Percentiles rank a stretch among this genome's conserved stretches.
Evolutionary conservation across 2,888 invertebrate species (phyloP).

Genomic region (Drosophila macrospina): DNA sequence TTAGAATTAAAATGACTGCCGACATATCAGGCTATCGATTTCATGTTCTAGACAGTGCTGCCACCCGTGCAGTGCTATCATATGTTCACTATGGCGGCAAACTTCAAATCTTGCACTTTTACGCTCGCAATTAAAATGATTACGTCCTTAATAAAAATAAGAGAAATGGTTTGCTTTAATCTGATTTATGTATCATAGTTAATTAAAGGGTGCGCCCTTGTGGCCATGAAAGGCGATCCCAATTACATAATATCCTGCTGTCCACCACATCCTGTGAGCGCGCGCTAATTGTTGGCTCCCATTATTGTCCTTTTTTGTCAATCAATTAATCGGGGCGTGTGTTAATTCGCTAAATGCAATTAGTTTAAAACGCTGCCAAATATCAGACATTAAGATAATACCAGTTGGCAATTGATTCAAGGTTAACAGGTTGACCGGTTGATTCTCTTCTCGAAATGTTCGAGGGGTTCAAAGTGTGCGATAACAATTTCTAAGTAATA

Average conservation of each 20-base stretch:
- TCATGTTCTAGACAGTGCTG: neutral
- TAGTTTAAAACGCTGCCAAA: constrained; percentile 42
- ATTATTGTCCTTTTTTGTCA: constrained; percentile 37
- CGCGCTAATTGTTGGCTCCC: constrained; percentile 32
- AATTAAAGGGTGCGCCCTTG: constrained; percentile 40
- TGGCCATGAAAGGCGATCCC: constrained; percentile 30
- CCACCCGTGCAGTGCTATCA: constrained; percentile 1
- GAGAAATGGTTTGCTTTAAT: constrained; percentile 15
- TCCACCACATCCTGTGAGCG: constrained; percentile 39
- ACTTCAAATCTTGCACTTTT: neutral
- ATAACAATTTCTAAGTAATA: constrained; percentile 3
- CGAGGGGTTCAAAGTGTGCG: constrained; percentile 20
- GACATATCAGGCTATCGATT: constrained; percentile 12
- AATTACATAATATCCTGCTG: constrained; percentile 30
- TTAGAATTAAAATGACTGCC: constrained; percentile 14
- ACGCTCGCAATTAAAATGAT: constrained; percentile 7
- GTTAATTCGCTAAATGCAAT: constrained; percentile 27
- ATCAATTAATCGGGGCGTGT: constrained; percentile 55
- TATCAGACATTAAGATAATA: constrained; percentile 22
- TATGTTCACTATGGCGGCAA: neutral
- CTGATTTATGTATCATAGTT: constrained; percentile 19
- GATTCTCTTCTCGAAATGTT: neutral
- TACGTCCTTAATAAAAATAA: constrained; percentile 4
- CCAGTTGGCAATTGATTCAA: constrained; percentile 23
- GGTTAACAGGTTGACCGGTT: constrained; percentile 32